Evolutionary conservation across 2,797 vertebrate genomes (phyloP), one percentile per base, ranked within the genome.

Genomic region (Meda fulgida): DNA sequence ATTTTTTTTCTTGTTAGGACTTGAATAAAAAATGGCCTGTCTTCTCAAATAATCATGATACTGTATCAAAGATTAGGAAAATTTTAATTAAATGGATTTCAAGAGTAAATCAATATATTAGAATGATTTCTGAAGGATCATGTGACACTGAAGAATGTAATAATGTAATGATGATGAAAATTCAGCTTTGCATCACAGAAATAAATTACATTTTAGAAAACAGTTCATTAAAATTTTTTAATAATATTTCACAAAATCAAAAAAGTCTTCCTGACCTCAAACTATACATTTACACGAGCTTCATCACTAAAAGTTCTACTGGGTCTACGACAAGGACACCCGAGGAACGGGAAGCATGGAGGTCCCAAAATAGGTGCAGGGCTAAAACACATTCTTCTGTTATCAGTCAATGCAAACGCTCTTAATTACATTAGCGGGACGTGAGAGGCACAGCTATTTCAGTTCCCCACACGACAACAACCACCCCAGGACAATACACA

Each of bases 341-440:
- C 86, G 48, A 88, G 89, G 83, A 66, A 85, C 65, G 51, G 83
- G 86, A 88, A 84, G 87, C 85, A 86, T 63, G 88, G 73, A 19
- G 48, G 16, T 89, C 89, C 91, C 92, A 90, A 93, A 93, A 93
- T 93, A 93, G 89, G 85, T 71, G 79, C 34, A 53, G 80, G 88
- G 80, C 87, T 88, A 83, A 86, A 91, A 89, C 90, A 90, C 92
- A 93, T 94, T 93, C 89, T 91, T 93, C 81, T 89, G 90, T 89
- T 92, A 93, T 94, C 93, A 92, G 91, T 92, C 89, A 91, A 92
- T 91, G 90, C 89, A 91, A 92, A 92, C 69, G 76, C 88, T 88
- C 88, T 90, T 92, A 94, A 94, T 93, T 92, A 91, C 88, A 89
- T 85, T 91, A 87, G 87, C 88, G 79, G 87, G 88, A 86, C 85